Evolutionary conservation across 2,888 invertebrate species (phyloP), one percentile per base, ranked within the genome.

Genomic region (Leptopilina myrica): DNA sequence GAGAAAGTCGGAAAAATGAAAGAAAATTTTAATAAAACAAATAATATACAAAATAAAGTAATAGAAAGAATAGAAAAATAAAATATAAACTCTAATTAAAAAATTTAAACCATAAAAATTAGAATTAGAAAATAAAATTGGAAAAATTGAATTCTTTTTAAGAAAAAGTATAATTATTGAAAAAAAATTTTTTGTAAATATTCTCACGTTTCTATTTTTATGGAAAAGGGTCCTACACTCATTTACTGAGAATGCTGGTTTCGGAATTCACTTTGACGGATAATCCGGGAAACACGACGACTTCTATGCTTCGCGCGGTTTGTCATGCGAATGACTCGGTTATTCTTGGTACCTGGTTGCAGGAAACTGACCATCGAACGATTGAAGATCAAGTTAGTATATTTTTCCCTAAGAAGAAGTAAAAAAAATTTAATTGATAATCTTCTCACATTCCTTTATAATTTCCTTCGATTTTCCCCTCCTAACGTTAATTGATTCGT

Each of bases 251-350:
- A 85, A 96, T 98, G 94, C 93, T 99, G 73, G 99, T 97, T 7
- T 97, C 98, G 0, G 99, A 99, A 92, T 96, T 99, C 87, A 99
- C 98, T 0, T 92, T 98, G 15, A 96, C 98, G 0, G 99, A 99
- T 90, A 98, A 98, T 90, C 96, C 96, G 33, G 97, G 98, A 12
- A 97, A 97, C 86, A 98, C 98, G 4, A 97, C 97, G 0, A 97
- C 96, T 26, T 98, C 98, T 0, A 93, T 96, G 83, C 92, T 97
- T 81, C 93, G 96, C 69, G 94, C 95, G n/a, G 94, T 97, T 80
- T 98, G 98, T 87, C 97, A 97, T 89, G 95, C 96, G 8, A 97
- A 97, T 88, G 97, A 97, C 92, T 97, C 98, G 0, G 97, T 98
- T 64, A 95, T 99, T 78, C 93, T 99, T 56, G 98, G 98, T 12